Percentiles rank a stretch among this genome's conserved stretches.
phyloP scores from a whole-genome alignment of 2,797 vertebrate species.

The Cirrhinus molitorella region DNA sequence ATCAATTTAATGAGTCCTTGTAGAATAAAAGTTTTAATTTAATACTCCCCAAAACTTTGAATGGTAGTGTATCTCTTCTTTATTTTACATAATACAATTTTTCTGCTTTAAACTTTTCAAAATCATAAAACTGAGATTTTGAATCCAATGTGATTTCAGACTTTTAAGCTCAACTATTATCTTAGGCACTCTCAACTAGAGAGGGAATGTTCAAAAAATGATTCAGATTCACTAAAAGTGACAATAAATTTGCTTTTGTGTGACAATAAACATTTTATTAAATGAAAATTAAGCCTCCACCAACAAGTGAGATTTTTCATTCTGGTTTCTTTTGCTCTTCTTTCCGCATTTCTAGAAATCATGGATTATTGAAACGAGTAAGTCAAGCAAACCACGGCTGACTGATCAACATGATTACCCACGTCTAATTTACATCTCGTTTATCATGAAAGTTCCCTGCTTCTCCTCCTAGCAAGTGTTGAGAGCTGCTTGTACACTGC shows the following conservation, averaged over 20 bases:
- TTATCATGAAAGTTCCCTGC: background rate
- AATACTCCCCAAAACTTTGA: background rate
- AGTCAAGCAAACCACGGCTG: constrained; percentile 1
- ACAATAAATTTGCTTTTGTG: background rate
- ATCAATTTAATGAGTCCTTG: background rate
- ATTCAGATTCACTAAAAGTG: background rate
- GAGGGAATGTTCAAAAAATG: background rate
- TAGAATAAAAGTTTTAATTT: background rate
- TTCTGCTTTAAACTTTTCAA: background rate
- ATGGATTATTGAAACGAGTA: background rate
- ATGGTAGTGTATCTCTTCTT: background rate
- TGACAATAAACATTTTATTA: background rate
- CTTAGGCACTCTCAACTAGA: background rate
- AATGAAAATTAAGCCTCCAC: background rate
- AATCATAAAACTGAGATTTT: background rate
- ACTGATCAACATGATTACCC: background rate
- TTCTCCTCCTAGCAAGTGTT: background rate
- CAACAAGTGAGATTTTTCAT: background rate
- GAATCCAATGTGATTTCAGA: constrained; percentile 4
- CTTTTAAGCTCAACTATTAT: background rate
- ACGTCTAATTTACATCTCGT: constrained; percentile 6
- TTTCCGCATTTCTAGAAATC: background rate
- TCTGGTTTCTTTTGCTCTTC: background rate
- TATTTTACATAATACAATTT: background rate
- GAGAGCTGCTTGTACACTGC: background rate